Conservation (phyloP, 53 echinoderm and acorn worm species). For the Crossaster papposus region DNA sequence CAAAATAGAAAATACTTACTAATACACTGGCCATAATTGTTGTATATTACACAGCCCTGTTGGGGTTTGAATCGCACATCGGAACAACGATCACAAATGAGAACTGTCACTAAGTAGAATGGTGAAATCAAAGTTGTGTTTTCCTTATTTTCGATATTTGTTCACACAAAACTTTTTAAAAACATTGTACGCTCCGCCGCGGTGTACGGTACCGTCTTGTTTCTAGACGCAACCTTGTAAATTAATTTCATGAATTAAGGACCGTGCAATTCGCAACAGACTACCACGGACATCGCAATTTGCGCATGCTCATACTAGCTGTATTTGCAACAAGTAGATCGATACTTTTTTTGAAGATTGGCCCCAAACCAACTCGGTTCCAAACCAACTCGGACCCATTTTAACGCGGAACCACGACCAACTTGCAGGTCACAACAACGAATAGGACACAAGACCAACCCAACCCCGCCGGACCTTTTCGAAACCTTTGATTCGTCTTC, state of each 20-base stretch:
- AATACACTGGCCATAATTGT: constrained; percentile 28
- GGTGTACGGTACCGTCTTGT: background rate
- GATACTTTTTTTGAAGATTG: too few relatives aligned
- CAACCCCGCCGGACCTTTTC: too few relatives aligned
- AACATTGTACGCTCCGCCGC: background rate
- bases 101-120: too few relatives aligned
- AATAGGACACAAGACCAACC: too few relatives aligned
- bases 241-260: background rate
- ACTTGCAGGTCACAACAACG: too few relatives aligned
- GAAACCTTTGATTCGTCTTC: too few relatives aligned
- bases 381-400: too few relatives aligned
- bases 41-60: background rate
- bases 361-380: too few relatives aligned
- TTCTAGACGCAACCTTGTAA: background rate
- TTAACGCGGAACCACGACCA: too few relatives aligned
- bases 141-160: background rate
- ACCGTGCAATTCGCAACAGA: background rate
- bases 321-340: background rate
- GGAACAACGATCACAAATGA: background rate
- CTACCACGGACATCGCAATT: background rate
- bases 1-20: constrained; percentile 5
- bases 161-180: background rate
- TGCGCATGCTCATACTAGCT: background rate
- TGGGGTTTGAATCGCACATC: background rate
- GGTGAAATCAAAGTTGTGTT: background rate